Evolutionary conservation across 2,888 invertebrate species (phyloP), one percentile per base, ranked within the genome.

Genomic region (Caenorhabditis wallacei): DNA sequence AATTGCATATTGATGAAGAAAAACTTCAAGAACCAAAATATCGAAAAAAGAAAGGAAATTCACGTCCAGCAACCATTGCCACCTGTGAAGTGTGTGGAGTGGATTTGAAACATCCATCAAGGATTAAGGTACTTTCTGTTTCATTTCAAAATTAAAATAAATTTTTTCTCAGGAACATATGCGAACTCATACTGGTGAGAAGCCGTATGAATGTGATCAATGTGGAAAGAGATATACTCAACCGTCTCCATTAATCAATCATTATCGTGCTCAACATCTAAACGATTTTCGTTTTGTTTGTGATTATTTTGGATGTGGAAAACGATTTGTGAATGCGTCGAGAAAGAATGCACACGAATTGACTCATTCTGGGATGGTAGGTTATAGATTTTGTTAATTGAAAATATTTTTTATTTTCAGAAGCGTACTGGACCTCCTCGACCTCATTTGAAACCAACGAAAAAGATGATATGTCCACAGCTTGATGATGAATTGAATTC

Each of bases 141-240:
- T n/a, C 48, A 8, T 18, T 18, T 18, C n/a, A 18, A n/a, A n/a
- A n/a, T n/a, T n/a, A n/a, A n/a, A n/a, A n/a, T n/a, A 30, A 30
- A 5, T 8, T 30, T 30, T 8, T 30, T 30, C 85, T 20, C 48
- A 88, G 82, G 90, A 88, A 8, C 90, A 90, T 68, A 87, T 89
- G 87, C 63, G 89, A 56, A 90, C 88, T 20, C 90, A 90, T 71
- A 89, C 90, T 11, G 89, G 90, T 10, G 90, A 90, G 71, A 84
- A 84, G 20, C 90, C 90, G 2, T 89, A 85, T 66, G 56, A 40
- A 16, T 90, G 90, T 75, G 78, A 82, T 26, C 57, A 86, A n/a
- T 90, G 90, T 68, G 87, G 87, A 7, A 51, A 64, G 54, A 22
- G 78, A 13, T 90, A 89, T 82, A 80, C 85, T 20, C 90, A 89